A percentile compares a stretch with the other conserved stretches of the same genome.
phyloP scores from a whole-genome alignment of 2,888 invertebrate species.

The Elysia crispata region DNA sequence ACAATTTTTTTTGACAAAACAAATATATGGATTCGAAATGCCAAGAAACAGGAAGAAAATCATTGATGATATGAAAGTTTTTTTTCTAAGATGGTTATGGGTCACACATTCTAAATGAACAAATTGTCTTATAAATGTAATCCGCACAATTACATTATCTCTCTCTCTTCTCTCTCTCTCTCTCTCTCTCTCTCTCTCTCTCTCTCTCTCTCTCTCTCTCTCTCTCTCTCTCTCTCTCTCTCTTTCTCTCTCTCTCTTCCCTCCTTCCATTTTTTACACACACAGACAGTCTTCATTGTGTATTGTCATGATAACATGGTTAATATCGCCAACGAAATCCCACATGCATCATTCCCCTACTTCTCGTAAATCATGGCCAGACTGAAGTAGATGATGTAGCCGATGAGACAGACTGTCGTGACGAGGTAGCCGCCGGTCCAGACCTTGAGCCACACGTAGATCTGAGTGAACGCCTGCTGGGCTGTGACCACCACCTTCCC shows the following conservation, averaged over 20 bases:
- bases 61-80: too few species aligned
- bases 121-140: too few species aligned
- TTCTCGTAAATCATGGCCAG: slow-evolving; percentile 55
- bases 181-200: too few species aligned
- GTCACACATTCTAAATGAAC: too few species aligned
- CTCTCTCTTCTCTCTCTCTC: too few species aligned
- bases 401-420: slow-evolving; percentile 37
- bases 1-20: too few species aligned
- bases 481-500: slow-evolving; percentile 20
- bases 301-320: background rate
- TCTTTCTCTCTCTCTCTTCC: background rate
- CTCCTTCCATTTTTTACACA: background rate
- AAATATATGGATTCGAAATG: too few species aligned
- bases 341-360: slow-evolving; percentile 39
- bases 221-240: background rate
- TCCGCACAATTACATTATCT: too few species aligned
- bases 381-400: slow-evolving; percentile 66
- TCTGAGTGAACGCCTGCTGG: background rate
- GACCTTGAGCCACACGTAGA: background rate
- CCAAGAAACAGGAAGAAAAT: too few species aligned
- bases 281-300: background rate
- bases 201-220: too few species aligned
- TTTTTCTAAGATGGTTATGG: too few species aligned
- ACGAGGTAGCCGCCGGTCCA: slow-evolving; percentile 25
- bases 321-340: background rate